Conservation (phyloP, 92 coral and sea anemone genomes). For the Zoanthus sociatus region DNA sequence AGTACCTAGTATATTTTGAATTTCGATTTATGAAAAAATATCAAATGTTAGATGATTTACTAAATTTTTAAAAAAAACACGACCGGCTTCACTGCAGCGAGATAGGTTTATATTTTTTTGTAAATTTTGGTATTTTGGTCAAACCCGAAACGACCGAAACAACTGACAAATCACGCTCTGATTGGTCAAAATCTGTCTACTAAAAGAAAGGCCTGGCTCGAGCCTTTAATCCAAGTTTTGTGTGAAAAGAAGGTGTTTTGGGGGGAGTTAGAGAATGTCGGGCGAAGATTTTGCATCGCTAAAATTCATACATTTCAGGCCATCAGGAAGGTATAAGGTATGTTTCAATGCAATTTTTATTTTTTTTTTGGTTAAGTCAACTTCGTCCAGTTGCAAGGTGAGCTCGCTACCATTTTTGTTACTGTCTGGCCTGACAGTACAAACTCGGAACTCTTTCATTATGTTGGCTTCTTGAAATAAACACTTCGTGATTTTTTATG, state of each 20-base stretch:
- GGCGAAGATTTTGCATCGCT: slow-evolving; percentile 70
- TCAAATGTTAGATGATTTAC: background rate
- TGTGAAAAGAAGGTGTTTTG: slow-evolving; percentile 1
- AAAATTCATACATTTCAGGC: slow-evolving; percentile 58
- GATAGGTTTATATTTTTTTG: background rate
- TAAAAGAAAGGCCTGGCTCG: slow-evolving; percentile 19
- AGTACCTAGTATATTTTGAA: no score
- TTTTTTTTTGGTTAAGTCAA: background rate
- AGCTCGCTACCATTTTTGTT: background rate
- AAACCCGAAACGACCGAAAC: background rate
- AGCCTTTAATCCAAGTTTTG: background rate
- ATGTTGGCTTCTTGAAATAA: slow-evolving; percentile 25
- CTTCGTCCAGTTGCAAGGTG: background rate
- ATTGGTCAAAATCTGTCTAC: slow-evolving; percentile 13
- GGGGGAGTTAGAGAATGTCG: slow-evolving; percentile 49
- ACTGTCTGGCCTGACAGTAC: no score
- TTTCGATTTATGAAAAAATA: background rate
- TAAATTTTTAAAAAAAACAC: background rate
- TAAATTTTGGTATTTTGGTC: background rate
- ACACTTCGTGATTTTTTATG: background rate
- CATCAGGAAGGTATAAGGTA: slow-evolving; percentile 17
- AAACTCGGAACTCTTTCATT: background rate
- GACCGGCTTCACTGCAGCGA: background rate
- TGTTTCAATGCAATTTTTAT: background rate
- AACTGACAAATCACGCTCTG: background rate